Conservation (phyloP, 2,113 vertebrate genomes). For the Microcebus lehilahytsara region DNA sequence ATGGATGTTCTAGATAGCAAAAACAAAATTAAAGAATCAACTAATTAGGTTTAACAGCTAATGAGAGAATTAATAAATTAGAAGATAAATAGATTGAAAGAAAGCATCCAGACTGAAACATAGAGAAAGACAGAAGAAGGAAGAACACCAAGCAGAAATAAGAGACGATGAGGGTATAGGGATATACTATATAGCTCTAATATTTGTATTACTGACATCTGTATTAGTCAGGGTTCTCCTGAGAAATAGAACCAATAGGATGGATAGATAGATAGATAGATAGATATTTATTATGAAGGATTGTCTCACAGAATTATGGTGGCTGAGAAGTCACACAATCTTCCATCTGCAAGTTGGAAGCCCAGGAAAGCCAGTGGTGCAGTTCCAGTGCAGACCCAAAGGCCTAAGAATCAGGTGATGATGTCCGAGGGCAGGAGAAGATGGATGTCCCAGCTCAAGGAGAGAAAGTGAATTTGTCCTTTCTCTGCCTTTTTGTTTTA, state of each 20-base stretch:
- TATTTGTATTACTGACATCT: background rate
- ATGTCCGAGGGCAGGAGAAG: background rate
- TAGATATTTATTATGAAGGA: background rate
- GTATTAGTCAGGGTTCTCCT: background rate
- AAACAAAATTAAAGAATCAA: background rate
- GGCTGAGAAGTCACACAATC: background rate
- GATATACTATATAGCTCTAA: background rate
- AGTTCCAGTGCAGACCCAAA: background rate
- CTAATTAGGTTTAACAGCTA: background rate
- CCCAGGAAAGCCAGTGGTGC: background rate
- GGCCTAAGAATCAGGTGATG: background rate
- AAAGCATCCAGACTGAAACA: background rate
- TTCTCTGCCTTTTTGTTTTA: background rate
- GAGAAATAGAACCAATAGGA: background rate
- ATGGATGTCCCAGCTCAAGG: background rate
- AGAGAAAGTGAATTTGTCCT: background rate
- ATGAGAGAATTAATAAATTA: background rate
- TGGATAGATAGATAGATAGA: background rate
- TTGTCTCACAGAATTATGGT: background rate
- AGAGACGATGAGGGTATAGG: background rate
- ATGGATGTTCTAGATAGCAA: background rate
- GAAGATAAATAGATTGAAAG: background rate
- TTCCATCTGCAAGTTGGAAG: background rate
- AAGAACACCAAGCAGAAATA: background rate
- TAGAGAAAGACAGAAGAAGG: background rate